These are phyloP conservation scores for Neotoxoptera formosana DNA, from an alignment of 1,140 invertebrate genomes.

Conservation along the genomic window DNA sequence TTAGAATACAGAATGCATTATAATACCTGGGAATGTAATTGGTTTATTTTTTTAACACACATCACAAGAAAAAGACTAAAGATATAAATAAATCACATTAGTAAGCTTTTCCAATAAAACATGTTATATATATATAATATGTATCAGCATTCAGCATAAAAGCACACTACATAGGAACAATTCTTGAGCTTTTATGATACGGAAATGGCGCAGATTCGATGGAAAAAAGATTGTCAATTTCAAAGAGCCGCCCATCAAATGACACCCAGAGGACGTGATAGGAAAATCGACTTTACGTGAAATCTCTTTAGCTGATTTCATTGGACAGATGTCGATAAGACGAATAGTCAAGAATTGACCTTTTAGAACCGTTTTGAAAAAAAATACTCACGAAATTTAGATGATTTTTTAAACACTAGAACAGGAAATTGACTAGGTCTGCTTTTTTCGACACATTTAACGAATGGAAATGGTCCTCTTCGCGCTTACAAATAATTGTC, in stretches of 20 bases:
- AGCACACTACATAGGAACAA: not conserved
- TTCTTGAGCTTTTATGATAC: not conserved
- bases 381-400: not conserved
- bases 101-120: not conserved
- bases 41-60: no score
- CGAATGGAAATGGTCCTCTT: not conserved
- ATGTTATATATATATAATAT: not conserved
- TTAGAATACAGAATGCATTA: not conserved
- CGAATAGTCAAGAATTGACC: not conserved
- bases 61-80: not conserved
- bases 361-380: not conserved
- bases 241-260: not conserved
- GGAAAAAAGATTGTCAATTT: not conserved
- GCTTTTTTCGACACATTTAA: not conserved
- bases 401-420: not conserved
- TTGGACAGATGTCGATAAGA: not conserved
- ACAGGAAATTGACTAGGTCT: not conserved
- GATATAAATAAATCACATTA: not conserved
- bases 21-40: not conserved
- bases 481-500: not conserved
- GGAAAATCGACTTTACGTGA: not conserved
- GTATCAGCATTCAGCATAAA: not conserved
- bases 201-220: not conserved
- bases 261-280: not conserved
- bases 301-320: not conserved